Conservation (phyloP, 1,140 invertebrate species). For the Trissolcus basalis region DNA sequence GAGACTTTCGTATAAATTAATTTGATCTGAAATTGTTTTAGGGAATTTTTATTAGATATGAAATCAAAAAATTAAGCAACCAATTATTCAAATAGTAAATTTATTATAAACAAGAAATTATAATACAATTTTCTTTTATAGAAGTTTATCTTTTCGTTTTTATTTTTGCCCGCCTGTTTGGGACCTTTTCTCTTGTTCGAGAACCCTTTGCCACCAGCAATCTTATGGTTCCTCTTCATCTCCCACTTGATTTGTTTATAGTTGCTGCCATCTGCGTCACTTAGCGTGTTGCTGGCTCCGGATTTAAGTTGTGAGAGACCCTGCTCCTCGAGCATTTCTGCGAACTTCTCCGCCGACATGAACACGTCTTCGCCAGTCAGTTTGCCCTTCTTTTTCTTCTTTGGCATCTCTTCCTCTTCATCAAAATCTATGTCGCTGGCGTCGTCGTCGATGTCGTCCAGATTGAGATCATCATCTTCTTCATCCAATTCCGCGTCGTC, state of each 20-base stretch:
- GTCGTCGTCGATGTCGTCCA: constrained; percentile 61
- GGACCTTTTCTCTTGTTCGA: constrained; percentile 48
- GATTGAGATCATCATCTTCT: constrained; percentile 60
- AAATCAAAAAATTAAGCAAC: too few relatives aligned
- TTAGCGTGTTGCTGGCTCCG: constrained; percentile 80
- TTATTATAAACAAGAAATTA: too few relatives aligned
- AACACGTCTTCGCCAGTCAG: constrained; percentile 74
- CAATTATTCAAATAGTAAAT: too few relatives aligned
- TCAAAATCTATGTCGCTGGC: constrained; percentile 61
- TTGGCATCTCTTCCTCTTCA: constrained; percentile 30
- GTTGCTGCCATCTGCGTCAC: constrained; percentile 81
- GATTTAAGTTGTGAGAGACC: constrained; percentile 78
- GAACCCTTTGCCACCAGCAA: constrained; percentile 45
- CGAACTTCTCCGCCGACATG: constrained; percentile 85
- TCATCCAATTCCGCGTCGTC: constrained; percentile 62
- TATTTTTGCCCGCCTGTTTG: not conserved
- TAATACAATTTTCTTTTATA: too few relatives aligned
- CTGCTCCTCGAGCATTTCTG: constrained; percentile 82
- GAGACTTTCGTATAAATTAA: too few relatives aligned
- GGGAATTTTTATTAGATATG: too few relatives aligned
- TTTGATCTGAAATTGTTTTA: too few relatives aligned
- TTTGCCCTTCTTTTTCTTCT: constrained; percentile 30
- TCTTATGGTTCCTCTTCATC: constrained; percentile 73
- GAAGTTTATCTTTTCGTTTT: too few relatives aligned
- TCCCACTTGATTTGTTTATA: constrained; percentile 83